Evolutionary conservation across 1,140 invertebrate species (phyloP).

Genomic region (Ctenoplectra terminalis): DNA sequence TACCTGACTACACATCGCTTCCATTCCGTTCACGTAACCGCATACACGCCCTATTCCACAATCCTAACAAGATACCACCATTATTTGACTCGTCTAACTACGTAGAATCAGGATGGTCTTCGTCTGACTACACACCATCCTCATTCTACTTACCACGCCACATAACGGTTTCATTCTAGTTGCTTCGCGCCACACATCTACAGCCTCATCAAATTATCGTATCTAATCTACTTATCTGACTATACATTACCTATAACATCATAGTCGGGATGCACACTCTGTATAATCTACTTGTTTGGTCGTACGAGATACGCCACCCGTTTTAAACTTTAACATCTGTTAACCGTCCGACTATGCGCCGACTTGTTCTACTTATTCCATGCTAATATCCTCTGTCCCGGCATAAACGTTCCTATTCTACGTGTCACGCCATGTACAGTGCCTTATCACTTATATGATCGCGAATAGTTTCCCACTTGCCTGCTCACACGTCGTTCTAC

Average conservation of each 20-base stretch:
- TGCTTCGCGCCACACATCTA: not conserved
- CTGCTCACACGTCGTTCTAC: not conserved
- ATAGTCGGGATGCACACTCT: not conserved
- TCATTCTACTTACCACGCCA: not conserved
- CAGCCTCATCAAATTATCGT: not conserved
- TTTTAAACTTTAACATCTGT: no score
- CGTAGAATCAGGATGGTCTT: not conserved
- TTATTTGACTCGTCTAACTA: not conserved
- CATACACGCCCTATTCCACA: no score
- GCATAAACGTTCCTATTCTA: constrained; percentile 8
- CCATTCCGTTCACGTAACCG: not conserved
- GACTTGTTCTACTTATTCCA: not conserved
- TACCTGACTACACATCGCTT: not conserved
- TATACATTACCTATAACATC: not conserved
- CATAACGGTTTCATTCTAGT: not conserved
- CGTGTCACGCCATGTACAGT: not conserved
- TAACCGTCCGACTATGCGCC: no score
- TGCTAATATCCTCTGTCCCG: not conserved
- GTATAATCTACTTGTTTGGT: not conserved
- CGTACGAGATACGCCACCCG: no score
- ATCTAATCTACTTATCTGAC: constrained; percentile 2
- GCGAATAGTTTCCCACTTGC: not conserved
- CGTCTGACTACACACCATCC: not conserved
- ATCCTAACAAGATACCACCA: not conserved
- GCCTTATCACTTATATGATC: not conserved